Conservation (phyloP, 1,140 invertebrate genomes). For the Lamellibrachia luymesi region DNA sequence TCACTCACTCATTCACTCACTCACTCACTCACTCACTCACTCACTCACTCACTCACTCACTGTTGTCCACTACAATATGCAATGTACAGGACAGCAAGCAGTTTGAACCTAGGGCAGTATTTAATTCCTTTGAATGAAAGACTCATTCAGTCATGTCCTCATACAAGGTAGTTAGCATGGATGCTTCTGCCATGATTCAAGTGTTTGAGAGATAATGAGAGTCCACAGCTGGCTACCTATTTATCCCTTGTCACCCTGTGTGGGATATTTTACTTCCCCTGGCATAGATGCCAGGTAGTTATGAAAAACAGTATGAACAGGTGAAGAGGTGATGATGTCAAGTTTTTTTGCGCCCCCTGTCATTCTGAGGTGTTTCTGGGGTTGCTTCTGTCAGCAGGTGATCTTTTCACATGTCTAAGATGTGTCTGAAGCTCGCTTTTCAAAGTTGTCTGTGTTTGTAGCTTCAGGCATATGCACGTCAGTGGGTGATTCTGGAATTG, state of each 20-base stretch:
- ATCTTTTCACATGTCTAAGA: not conserved
- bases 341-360: not conserved
- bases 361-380: not conserved
- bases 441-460: not conserved
- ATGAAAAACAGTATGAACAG: not conserved
- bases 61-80: too few species aligned
- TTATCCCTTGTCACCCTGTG: too few species aligned
- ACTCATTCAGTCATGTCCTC: not conserved
- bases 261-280: too few species aligned
- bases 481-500: not conserved
- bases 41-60: slow-evolving; percentile 17
- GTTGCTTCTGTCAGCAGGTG: not conserved
- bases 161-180: not conserved
- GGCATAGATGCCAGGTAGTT: not conserved
- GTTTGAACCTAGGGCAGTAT: not conserved
- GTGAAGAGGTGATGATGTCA: not conserved
- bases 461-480: not conserved
- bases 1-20: slow-evolving; percentile 25
- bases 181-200: not conserved
- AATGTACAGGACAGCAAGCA: not conserved
- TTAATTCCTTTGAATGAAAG: not conserved
- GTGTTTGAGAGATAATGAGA: too few species aligned
- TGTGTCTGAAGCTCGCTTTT: not conserved
- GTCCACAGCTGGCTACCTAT: too few species aligned
- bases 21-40: slow-evolving; percentile 14